A percentile compares a stretch with the other conserved stretches of the same genome.
These are phyloP conservation scores for Synergus umbraculus DNA, from an alignment of 2,888 invertebrate genomes.

Conservation along the genomic window DNA sequence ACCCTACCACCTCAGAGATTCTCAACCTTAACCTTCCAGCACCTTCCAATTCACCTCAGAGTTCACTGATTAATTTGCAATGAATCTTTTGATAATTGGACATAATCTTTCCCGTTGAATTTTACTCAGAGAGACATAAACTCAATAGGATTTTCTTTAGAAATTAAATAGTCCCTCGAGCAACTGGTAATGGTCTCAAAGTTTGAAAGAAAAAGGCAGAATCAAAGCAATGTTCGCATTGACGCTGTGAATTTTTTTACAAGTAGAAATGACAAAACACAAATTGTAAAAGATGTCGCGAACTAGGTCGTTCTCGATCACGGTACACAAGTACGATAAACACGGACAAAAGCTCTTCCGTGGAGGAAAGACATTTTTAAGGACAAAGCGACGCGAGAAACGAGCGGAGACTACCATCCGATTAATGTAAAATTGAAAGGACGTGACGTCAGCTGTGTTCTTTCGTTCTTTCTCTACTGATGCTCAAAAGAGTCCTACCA, in stretches of 20 bases:
- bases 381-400: constrained; percentile 52
- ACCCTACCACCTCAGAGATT: constrained; percentile 47
- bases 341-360: constrained; percentile 44
- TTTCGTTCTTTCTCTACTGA: constrained; percentile 50
- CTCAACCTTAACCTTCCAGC: constrained; percentile 24
- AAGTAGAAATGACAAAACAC: constrained; percentile 26
- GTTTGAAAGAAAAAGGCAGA: background rate
- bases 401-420: constrained; percentile 50
- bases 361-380: constrained; percentile 53
- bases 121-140: background rate
- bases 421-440: constrained; percentile 55
- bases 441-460: constrained; percentile 45
- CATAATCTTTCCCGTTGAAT: background rate
- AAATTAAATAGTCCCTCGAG: background rate
- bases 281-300: constrained; percentile 21
- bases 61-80: background rate
- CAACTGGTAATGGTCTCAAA: background rate
- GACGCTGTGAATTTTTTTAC: background rate
- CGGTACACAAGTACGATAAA: constrained; percentile 31
- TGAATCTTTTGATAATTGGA: background rate
- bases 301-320: constrained; percentile 49
- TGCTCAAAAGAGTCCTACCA: constrained; percentile 38
- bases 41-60: background rate
- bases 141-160: background rate
- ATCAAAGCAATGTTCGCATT: background rate